Evolutionary conservation across 2,888 invertebrate genomes (phyloP), one percentile per base, ranked within the genome.

Genomic region (Rotaria magnacalcarata): DNA sequence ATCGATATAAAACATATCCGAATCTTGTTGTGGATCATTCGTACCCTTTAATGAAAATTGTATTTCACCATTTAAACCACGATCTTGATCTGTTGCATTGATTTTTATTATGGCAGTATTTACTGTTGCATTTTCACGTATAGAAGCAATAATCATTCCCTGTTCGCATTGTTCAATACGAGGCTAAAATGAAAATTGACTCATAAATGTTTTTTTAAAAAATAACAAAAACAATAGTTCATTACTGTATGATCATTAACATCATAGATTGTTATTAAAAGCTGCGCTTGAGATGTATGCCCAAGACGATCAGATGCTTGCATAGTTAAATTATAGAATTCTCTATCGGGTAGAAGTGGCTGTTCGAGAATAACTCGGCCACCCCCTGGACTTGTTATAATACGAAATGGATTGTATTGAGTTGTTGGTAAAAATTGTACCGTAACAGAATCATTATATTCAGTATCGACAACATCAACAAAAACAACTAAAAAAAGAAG

Each of bases 1-100:
- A 92, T 97, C 96, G 91, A 98, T 97, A 92, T 96, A 95, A 92
- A 98, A 98, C n/a, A 80, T 47, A 80, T 80, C 75, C 0, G 75
- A 80, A 47, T 80, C 75, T 80, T 41, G 41, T 80, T 47, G 43
- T 2, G 75, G 47, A 80, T 80, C 75, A 80, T 80, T 80, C 0
- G 43, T 47, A 43, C 75, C 75, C 11, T 47, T 43, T 24, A 96
- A 89, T 0, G 93, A 92, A 89, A 95, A 96, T 74, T 93, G 90
- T 5, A 96, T 92, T 86, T 93, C 93, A 0, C 94, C 94, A 87
- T 91, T 92, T 4, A 89, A 89, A 0, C 93, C 93, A 8, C 89
- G 89, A 87, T 92, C 92, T 87, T 92, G 92, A 89, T 96, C 96
- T 2, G 92, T 92, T 0, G 95, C 95, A 80, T 86, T 80, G 21